Evolutionary conservation across 2,797 vertebrate genomes (phyloP).

Genomic region (Microcaecilia unicolor): DNA sequence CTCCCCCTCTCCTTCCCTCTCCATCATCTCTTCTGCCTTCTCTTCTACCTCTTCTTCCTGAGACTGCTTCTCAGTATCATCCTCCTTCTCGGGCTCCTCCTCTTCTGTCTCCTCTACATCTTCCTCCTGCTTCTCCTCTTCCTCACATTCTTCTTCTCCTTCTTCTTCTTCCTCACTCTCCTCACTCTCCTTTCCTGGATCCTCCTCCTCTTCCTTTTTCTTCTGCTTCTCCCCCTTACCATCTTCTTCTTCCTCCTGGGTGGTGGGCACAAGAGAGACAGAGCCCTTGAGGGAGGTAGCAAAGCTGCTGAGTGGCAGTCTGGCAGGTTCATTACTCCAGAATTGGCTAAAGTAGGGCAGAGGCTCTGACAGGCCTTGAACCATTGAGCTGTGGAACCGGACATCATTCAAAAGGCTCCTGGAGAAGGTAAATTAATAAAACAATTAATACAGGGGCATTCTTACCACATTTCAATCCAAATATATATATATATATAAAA

Average conservation of each 20-base stretch:
- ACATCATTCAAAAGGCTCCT: constrained; percentile 73
- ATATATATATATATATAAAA: too few species aligned
- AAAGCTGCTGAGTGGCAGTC: not conserved
- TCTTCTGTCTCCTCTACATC: constrained; percentile 2
- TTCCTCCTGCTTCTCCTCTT: too few species aligned
- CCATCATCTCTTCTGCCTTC: not conserved
- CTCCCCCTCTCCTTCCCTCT: not conserved
- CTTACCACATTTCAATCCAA: too few species aligned
- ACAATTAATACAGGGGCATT: not conserved
- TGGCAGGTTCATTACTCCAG: constrained; percentile 7
- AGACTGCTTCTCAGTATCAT: not conserved
- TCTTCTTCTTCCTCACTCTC: too few species aligned
- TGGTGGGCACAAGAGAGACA: not conserved
- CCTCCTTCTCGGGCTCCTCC: not conserved
- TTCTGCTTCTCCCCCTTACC: not conserved
- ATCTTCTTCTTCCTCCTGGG: not conserved
- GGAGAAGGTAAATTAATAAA: too few species aligned
- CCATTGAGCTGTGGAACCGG: constrained; percentile 53
- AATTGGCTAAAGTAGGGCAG: constrained; percentile 62
- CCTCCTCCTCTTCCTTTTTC: not conserved
- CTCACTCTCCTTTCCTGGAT: too few species aligned
- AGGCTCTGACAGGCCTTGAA: constrained; percentile 42
- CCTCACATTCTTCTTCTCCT: too few species aligned
- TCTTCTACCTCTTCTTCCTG: not conserved
- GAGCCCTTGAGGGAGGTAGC: rapidly evolving